Evolutionary conservation across 2,113 vertebrate species (phyloP).

Genomic region (Chinchilla lanigera): DNA sequence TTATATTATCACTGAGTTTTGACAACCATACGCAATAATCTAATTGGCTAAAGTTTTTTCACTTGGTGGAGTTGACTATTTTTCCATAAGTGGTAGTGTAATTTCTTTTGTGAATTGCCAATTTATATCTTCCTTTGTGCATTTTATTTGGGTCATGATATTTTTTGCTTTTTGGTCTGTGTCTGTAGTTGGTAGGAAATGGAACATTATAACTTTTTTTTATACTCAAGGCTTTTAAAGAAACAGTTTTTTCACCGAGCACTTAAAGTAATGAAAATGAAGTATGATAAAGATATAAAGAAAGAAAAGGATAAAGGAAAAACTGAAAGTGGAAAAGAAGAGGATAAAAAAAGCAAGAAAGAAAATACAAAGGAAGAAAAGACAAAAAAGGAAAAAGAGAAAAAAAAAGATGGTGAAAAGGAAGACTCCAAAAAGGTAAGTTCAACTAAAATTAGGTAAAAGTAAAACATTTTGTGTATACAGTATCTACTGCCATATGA

Average conservation of each 20-base stretch:
- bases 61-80: background rate
- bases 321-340: slow-evolving; percentile 91
- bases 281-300: slow-evolving; percentile 95
- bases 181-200: background rate
- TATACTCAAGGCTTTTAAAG: slow-evolving; percentile 93
- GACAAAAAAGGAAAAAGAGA: slow-evolving; percentile 90
- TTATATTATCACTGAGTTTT: slow-evolving; percentile 9
- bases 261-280: slow-evolving; percentile 99
- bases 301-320: slow-evolving; percentile 93
- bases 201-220: background rate
- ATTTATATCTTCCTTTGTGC: background rate
- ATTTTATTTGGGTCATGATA: slow-evolving; percentile 50
- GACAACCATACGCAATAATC: background rate
- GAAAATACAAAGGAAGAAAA: slow-evolving; percentile 89
- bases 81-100: background rate
- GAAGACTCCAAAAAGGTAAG: slow-evolving; percentile 94
- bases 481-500: background rate
- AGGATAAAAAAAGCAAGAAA: slow-evolving; percentile 94
- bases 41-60: background rate
- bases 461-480: background rate
- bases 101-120: slow-evolving; percentile 49
- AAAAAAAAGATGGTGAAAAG: slow-evolving; percentile 94
- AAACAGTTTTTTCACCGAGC: slow-evolving; percentile 99
- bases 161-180: slow-evolving; percentile 59
- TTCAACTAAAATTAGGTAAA: slow-evolving; percentile 51